These are phyloP conservation scores for Xylota sylvarum DNA, from an alignment of 2,888 invertebrate species.

Conservation along the genomic window DNA sequence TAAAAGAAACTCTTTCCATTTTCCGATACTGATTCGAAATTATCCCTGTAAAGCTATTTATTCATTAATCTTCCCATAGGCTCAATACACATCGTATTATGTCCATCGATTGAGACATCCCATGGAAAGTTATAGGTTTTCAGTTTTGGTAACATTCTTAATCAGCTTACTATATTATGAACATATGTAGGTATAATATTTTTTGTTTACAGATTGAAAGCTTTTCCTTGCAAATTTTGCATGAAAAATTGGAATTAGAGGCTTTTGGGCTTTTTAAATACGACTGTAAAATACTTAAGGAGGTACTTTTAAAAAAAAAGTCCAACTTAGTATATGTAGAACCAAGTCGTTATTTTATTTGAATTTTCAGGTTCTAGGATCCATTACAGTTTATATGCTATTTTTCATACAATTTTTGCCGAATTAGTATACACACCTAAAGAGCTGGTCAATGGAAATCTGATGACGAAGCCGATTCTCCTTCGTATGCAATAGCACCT, in stretches of 20 bases:
- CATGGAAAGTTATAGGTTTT: constrained; percentile 7
- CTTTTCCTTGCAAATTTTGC: constrained; percentile 33
- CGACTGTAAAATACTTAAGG: constrained; percentile 10
- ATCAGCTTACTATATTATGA: not conserved
- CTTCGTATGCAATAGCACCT: too few species aligned
- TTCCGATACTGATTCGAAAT: too few species aligned
- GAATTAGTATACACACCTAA: not conserved
- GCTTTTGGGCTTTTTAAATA: constrained; percentile 26
- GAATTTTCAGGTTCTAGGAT: constrained; percentile 17
- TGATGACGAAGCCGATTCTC: too few species aligned
- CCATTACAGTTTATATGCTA: constrained; percentile 30
- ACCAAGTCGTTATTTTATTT: not conserved
- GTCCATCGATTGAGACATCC: constrained; percentile 32
- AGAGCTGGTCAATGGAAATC: too few species aligned
- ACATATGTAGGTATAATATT: not conserved
- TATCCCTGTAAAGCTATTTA: too few species aligned
- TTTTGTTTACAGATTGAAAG: constrained; percentile 31
- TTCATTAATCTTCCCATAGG: not conserved
- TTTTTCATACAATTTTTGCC: constrained; percentile 44
- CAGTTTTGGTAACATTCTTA: constrained; percentile 9
- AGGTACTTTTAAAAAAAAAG: not conserved
- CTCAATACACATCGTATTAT: constrained; percentile 9
- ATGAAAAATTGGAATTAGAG: constrained; percentile 37
- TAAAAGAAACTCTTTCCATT: too few species aligned
- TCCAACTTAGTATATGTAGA: not conserved